phyloP scores from a whole-genome alignment of 2,113 vertebrate species.

The Salvelinus alpinus region DNA sequence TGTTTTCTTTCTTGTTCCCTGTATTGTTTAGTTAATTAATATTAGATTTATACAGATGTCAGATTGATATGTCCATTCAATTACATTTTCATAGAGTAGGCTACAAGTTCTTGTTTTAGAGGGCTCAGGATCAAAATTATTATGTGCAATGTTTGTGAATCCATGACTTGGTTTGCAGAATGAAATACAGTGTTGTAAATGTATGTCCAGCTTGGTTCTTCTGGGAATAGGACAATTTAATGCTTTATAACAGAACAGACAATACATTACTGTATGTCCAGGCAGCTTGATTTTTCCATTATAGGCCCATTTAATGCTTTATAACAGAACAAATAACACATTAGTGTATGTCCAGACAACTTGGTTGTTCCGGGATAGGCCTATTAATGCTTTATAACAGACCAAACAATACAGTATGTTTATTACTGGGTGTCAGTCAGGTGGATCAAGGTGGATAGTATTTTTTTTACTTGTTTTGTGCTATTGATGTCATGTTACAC shows the following conservation, averaged over 20 bases:
- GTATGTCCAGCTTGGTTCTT: background rate
- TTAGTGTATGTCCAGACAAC: background rate
- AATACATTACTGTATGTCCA: background rate
- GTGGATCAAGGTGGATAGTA: background rate
- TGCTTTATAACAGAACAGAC: background rate
- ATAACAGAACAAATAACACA: background rate
- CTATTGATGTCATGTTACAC: background rate
- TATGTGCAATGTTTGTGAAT: slow-evolving; percentile 4
- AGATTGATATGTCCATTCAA: background rate
- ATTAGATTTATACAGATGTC: background rate
- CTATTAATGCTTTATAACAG: background rate
- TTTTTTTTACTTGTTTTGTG: background rate
- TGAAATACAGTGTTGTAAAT: background rate
- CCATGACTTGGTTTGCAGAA: background rate
- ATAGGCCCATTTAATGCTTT: background rate
- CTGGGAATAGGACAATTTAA: background rate
- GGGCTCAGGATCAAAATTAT: background rate
- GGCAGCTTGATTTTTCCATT: background rate
- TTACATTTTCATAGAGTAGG: too few relatives aligned
- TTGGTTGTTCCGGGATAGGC: background rate
- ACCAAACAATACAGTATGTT: background rate
- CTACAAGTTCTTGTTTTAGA: background rate
- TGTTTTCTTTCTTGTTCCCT: background rate
- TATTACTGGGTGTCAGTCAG: background rate
- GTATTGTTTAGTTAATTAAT: background rate